Conservation (phyloP, 1,140 invertebrate species). For the Orussus abietinus region DNA sequence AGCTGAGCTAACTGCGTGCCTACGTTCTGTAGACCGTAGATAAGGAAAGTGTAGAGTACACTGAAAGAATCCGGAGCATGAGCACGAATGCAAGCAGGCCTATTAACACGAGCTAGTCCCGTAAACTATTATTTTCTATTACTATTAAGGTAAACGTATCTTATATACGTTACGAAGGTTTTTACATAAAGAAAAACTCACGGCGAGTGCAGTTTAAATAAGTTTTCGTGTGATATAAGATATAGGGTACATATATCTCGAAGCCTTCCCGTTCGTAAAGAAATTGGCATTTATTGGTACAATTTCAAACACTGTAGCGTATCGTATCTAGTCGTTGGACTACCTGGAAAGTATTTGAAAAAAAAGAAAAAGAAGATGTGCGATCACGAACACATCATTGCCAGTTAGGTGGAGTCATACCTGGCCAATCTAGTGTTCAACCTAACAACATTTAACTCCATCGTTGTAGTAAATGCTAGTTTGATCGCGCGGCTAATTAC, state of each 20-base stretch:
- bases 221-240: slow-evolving; percentile 45
- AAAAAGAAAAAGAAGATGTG: too few species aligned
- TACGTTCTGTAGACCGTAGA: slow-evolving; percentile 35
- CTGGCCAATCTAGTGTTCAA: too few species aligned
- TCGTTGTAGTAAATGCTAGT: too few species aligned
- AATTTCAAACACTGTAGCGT: slow-evolving; percentile 28
- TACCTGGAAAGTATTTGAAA: slow-evolving; percentile 35
- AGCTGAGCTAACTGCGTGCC: slow-evolving; percentile 51
- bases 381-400: too few species aligned
- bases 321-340: slow-evolving; percentile 43
- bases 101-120: slow-evolving; percentile 43
- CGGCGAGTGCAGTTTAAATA: slow-evolving; percentile 37
- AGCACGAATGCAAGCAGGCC: slow-evolving; percentile 38
- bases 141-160: slow-evolving; percentile 8
- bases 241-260: slow-evolving; percentile 29
- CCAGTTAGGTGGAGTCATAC: too few species aligned
- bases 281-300: slow-evolving; percentile 11
- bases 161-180: slow-evolving; percentile 30
- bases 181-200: slow-evolving; percentile 41
- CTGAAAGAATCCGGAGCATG: slow-evolving; percentile 9
- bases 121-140: slow-evolving; percentile 46
- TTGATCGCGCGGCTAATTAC: too few species aligned
- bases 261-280: slow-evolving; percentile 26
- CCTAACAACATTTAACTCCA: too few species aligned
- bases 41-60: slow-evolving; percentile 20